Evolutionary conservation across 2,797 vertebrate genomes (phyloP).

Genomic region (Molossus molossus): DNA sequence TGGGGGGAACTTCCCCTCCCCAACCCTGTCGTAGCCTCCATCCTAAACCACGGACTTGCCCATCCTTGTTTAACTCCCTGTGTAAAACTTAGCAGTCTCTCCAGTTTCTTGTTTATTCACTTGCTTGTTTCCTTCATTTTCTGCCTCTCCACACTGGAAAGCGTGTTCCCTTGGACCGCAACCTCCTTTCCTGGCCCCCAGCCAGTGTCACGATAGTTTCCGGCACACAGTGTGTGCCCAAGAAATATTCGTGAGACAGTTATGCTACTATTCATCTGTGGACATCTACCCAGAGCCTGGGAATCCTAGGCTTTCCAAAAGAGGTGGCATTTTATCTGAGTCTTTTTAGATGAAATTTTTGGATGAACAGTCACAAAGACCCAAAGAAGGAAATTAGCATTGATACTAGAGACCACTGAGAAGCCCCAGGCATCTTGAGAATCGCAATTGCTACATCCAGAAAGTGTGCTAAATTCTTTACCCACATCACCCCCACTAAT

Average conservation of each 20-base stretch:
- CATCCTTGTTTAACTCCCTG: neutral
- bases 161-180: neutral
- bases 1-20: neutral
- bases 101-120: neutral
- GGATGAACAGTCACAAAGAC: neutral
- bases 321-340: neutral
- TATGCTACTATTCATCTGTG: neutral
- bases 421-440: neutral
- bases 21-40: no score
- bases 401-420: neutral
- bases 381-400: neutral
- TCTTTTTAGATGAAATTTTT: neutral
- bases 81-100: neutral
- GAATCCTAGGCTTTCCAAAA: neutral
- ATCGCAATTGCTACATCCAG: neutral
- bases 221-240: accelerated
- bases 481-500: neutral
- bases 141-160: neutral
- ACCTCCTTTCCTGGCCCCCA: neutral
- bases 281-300: neutral
- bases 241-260: neutral
- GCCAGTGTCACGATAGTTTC: neutral
- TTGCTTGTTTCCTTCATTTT: neutral
- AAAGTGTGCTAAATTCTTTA: neutral
- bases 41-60: neutral